phyloP scores from a whole-genome alignment of 2,797 vertebrate genomes.

The Chiloscyllium punctatum region DNA sequence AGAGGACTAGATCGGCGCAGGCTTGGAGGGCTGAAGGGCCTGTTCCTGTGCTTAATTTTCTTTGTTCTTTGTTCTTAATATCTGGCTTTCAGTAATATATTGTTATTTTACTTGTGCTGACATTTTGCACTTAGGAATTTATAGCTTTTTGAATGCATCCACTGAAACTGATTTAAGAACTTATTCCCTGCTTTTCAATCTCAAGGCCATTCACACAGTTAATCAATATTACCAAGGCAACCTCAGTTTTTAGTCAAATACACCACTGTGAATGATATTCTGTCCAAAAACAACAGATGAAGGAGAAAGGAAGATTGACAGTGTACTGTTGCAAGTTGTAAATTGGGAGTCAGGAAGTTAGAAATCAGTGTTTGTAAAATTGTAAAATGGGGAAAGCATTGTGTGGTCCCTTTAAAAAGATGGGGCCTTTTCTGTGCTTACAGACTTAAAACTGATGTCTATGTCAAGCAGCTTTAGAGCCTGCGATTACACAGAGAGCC shows the following conservation, averaged over 20 bases:
- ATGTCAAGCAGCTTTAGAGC: too few relatives aligned
- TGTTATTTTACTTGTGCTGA: neutral
- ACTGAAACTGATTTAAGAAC: neutral
- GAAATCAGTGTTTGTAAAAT: too few relatives aligned
- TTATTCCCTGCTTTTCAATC: neutral
- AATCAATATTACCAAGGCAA: neutral
- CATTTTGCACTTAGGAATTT: slow-evolving; percentile 4
- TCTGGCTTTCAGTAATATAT: neutral
- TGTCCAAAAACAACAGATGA: neutral
- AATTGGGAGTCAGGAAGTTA: too few relatives aligned
- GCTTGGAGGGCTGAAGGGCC: too few relatives aligned
- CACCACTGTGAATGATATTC: neutral
- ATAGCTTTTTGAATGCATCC: neutral
- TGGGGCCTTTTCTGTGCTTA: too few relatives aligned
- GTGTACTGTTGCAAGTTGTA: too few relatives aligned
- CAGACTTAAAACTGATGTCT: too few relatives aligned
- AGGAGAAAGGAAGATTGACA: neutral
- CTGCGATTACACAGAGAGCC: too few relatives aligned
- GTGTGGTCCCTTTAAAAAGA: too few relatives aligned
- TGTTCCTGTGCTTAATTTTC: too few relatives aligned
- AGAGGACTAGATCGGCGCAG: too few relatives aligned
- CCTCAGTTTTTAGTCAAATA: neutral
- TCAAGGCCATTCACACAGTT: neutral
- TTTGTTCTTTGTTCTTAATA: neutral
- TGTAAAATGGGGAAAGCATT: too few relatives aligned